Conservation (phyloP, 2,797 vertebrate genomes). For the Rhinatrema bivittatum region DNA sequence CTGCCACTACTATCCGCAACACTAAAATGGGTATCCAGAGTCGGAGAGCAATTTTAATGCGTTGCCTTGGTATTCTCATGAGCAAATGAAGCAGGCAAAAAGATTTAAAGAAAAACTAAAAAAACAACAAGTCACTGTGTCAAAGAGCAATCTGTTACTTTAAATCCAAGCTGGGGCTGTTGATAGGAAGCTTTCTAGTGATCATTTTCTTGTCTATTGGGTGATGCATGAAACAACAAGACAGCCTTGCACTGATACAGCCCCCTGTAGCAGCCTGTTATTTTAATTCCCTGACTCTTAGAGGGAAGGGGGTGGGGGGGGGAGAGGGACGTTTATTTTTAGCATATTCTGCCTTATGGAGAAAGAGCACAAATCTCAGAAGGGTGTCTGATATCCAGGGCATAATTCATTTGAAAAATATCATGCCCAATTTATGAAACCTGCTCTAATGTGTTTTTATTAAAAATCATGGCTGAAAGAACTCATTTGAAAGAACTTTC, state of each 20-base stretch:
- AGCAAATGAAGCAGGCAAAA: slow-evolving; percentile 44
- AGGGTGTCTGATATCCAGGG: slow-evolving; percentile 46
- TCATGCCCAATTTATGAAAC: slow-evolving; percentile 28
- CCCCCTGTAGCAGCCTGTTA: slow-evolving; percentile 33
- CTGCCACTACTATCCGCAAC: slow-evolving; percentile 88
- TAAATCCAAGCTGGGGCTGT: slow-evolving; percentile 17
- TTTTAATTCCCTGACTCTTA: slow-evolving; percentile 36
- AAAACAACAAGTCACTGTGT: slow-evolving; percentile 28
- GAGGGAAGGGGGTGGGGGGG: no score
- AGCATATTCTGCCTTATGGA: slow-evolving; percentile 33
- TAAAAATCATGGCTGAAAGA: slow-evolving; percentile 28
- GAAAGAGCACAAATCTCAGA: slow-evolving; percentile 44
- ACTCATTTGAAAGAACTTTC: slow-evolving; percentile 8
- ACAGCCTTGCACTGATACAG: slow-evolving; percentile 14
- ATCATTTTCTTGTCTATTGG: slow-evolving; percentile 27
- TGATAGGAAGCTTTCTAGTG: slow-evolving; percentile 26
- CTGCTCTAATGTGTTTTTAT: slow-evolving; percentile 40
- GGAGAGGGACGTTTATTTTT: slow-evolving; percentile 58
- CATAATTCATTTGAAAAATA: slow-evolving; percentile 46
- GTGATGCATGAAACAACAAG: slow-evolving; percentile 29
- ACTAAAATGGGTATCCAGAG: slow-evolving; percentile 93
- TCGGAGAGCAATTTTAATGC: slow-evolving; percentile 84
- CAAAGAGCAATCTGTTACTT: slow-evolving; percentile 29
- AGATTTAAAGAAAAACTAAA: slow-evolving; percentile 17
- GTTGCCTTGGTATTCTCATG: slow-evolving; percentile 81